Conservation (phyloP, 2,888 invertebrate genomes). For the Plemyria rubiginata region DNA sequence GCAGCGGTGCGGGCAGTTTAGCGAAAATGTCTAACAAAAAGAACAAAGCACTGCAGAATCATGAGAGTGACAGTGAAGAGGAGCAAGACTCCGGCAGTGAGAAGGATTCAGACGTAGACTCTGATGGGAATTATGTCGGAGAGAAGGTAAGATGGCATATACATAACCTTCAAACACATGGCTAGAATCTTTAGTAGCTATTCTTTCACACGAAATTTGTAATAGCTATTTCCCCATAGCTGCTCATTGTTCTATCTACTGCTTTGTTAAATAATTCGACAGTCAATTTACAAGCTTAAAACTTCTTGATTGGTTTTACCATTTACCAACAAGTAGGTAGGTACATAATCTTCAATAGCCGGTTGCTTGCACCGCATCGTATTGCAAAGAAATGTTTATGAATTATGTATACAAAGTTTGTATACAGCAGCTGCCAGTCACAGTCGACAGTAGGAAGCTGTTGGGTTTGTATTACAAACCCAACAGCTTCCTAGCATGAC, state of each 20-base stretch:
- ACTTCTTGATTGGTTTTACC: not conserved
- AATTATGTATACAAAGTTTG: too few relatives aligned
- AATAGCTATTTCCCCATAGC: not conserved
- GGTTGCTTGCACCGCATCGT: not conserved
- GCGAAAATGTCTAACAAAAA: slow-evolving; percentile 75
- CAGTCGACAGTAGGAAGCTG: too few relatives aligned
- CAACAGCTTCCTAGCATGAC: too few relatives aligned
- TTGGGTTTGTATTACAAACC: too few relatives aligned
- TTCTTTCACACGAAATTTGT: not conserved
- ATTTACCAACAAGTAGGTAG: not conserved
- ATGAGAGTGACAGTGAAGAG: slow-evolving; percentile 77
- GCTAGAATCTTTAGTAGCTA: slow-evolving; percentile 33
- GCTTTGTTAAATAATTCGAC: not conserved
- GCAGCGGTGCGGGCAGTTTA: slow-evolving; percentile 29
- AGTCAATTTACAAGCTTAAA: not conserved
- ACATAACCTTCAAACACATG: slow-evolving; percentile 77
- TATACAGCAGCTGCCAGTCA: too few relatives aligned
- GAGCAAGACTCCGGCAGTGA: slow-evolving; percentile 72
- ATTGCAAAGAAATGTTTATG: not conserved
- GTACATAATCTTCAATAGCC: not conserved
- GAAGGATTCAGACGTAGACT: slow-evolving; percentile 77
- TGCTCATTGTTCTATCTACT: not conserved
- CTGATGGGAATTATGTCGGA: slow-evolving; percentile 81
- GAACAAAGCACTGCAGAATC: slow-evolving; percentile 69
- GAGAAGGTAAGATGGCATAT: slow-evolving; percentile 74